phyloP scores from a whole-genome alignment of 2,797 vertebrate genomes.

The Brachyalestes nurse region DNA sequence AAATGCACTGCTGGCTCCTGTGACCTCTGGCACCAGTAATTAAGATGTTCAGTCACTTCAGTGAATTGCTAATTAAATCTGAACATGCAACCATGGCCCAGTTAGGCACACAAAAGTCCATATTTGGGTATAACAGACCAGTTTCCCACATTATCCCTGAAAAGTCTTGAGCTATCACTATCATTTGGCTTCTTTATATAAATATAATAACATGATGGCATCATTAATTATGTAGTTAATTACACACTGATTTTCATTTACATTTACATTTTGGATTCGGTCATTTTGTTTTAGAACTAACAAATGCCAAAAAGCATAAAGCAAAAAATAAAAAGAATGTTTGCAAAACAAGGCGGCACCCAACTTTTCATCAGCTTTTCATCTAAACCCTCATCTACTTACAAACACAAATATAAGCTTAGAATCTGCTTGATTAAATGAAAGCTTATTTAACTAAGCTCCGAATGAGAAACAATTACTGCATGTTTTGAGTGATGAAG shows the following conservation, averaged over 20 bases:
- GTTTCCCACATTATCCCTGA: not conserved
- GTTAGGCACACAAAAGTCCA: constrained; percentile 67
- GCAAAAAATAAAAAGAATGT: too few relatives aligned
- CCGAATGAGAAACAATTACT: not conserved
- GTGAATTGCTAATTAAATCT: constrained; percentile 79
- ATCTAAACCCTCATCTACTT: too few relatives aligned
- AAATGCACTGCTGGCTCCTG: constrained; percentile 57
- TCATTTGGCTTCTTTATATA: not conserved
- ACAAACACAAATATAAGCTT: too few relatives aligned
- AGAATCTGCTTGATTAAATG: too few relatives aligned
- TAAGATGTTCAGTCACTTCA: constrained; percentile 75
- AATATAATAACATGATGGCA: not conserved
- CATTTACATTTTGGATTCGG: too few relatives aligned
- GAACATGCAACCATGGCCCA: constrained; percentile 72
- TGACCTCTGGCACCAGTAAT: constrained; percentile 79
- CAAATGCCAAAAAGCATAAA: too few relatives aligned
- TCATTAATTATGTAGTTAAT: not conserved
- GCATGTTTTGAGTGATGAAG: too few relatives aligned
- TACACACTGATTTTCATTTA: not conserved
- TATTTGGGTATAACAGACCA: constrained; percentile 49
- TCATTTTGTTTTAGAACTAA: too few relatives aligned
- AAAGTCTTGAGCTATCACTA: not conserved
- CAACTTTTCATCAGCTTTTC: too few relatives aligned
- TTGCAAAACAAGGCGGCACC: too few relatives aligned
- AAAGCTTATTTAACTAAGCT: not conserved